phyloP scores from a whole-genome alignment of 2,888 invertebrate genomes.

The Stramonita haemastoma region DNA sequence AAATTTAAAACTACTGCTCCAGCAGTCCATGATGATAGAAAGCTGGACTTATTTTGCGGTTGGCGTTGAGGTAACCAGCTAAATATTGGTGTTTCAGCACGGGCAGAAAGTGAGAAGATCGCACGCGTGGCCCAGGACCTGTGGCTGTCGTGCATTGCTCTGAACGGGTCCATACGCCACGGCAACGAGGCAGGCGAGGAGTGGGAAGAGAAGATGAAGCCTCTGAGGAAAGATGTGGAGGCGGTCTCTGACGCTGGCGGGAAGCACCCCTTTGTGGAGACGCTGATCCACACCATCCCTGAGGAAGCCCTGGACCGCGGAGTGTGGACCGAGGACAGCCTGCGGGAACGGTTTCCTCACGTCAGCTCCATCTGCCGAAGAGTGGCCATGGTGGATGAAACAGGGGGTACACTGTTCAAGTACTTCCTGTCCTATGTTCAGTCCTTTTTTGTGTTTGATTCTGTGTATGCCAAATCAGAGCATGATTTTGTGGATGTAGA shows the following conservation, averaged over 20 bases:
- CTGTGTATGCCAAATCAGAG: slow-evolving; percentile 79
- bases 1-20: no score
- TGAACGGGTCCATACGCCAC: slow-evolving; percentile 86
- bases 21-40: not conserved
- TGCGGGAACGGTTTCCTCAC: slow-evolving; percentile 87
- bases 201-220: slow-evolving; percentile 67
- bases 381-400: slow-evolving; percentile 90
- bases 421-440: slow-evolving; percentile 93
- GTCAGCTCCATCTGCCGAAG: slow-evolving; percentile 84
- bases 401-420: slow-evolving; percentile 86
- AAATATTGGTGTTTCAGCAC: slow-evolving; percentile 61
- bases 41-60: no score
- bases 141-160: slow-evolving; percentile 95
- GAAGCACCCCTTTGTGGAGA: slow-evolving; percentile 87
- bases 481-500: slow-evolving; percentile 61
- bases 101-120: slow-evolving; percentile 77
- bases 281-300: slow-evolving; percentile 88
- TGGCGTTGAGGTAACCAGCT: no score
- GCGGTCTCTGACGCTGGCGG: slow-evolving; percentile 69
- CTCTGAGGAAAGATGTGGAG: slow-evolving; percentile 68
- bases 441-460: slow-evolving; percentile 84
- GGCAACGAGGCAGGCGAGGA: slow-evolving; percentile 78
- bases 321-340: slow-evolving; percentile 90
- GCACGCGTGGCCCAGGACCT: slow-evolving; percentile 86
- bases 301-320: slow-evolving; percentile 87